These are phyloP conservation scores for Molossus alvarezi DNA, from an alignment of 2,797 vertebrate genomes.

Conservation along the genomic window DNA sequence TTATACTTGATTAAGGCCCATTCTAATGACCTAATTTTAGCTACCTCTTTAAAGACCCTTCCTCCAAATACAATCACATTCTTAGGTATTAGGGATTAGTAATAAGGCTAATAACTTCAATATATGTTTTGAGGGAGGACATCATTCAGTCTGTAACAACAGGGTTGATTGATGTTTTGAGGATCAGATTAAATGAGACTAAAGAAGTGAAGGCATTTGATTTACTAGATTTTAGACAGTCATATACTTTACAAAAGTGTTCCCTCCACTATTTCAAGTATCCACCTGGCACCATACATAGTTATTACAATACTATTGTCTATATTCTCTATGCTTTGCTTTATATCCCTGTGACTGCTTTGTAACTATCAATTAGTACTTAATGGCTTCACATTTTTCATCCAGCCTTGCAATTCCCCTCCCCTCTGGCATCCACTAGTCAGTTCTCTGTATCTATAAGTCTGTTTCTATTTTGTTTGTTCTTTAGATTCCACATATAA, in stretches of 20 bases:
- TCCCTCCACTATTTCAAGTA: not conserved
- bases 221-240: not conserved
- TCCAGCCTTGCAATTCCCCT: not conserved
- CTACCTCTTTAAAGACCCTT: slow-evolving; percentile 3
- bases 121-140: not conserved
- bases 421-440: not conserved
- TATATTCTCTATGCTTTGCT: not conserved
- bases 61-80: slow-evolving; percentile 16
- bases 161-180: not conserved
- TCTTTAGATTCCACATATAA: not conserved
- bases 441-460: not conserved
- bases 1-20: not conserved
- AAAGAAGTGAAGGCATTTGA: slow-evolving; percentile 5
- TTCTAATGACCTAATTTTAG: not conserved
- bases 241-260: not conserved
- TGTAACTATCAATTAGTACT: not conserved
- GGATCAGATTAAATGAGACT: not conserved
- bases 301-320: not conserved
- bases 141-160: not conserved
- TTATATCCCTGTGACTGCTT: too few species aligned
- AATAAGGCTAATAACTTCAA: not conserved
- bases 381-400: not conserved
- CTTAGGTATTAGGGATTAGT: not conserved
- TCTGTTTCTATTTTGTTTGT: not conserved
- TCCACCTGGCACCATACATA: not conserved